Evolutionary conservation across 2,888 invertebrate species (phyloP).

Genomic region (Noctua comes): DNA sequence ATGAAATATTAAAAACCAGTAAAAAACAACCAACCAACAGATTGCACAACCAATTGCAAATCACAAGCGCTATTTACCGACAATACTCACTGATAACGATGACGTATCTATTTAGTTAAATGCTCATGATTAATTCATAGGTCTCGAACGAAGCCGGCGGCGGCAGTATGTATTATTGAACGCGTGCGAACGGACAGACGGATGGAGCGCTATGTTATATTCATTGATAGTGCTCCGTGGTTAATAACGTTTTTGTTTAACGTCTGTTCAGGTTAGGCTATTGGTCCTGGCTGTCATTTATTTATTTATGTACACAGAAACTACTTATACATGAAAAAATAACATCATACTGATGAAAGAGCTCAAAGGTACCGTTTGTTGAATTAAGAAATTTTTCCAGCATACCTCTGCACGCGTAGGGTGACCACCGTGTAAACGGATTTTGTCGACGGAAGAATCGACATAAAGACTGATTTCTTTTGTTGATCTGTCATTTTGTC

Average conservation of each 20-base stretch:
- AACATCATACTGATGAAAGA: not conserved
- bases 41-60: constrained; percentile 50
- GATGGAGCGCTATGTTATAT: constrained; percentile 58
- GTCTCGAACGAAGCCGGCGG: constrained; percentile 48
- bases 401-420: no score
- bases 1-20: not conserved
- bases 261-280: not conserved
- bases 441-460: no score
- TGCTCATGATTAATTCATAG: constrained; percentile 65
- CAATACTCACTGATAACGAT: constrained; percentile 47
- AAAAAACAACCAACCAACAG: not conserved
- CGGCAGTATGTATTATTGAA: constrained; percentile 66
- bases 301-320: not conserved
- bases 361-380: not conserved
- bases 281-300: not conserved
- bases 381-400: not conserved
- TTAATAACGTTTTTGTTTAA: constrained; percentile 50
- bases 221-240: constrained; percentile 52
- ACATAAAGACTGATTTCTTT: no score
- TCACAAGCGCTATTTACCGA: constrained; percentile 49
- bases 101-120: constrained; percentile 68
- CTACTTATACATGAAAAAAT: not conserved
- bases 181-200: constrained; percentile 61
- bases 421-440: no score
- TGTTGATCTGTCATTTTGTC: no score